Conservation (phyloP, 2,888 invertebrate species). For the Nemapogon koenigi region DNA sequence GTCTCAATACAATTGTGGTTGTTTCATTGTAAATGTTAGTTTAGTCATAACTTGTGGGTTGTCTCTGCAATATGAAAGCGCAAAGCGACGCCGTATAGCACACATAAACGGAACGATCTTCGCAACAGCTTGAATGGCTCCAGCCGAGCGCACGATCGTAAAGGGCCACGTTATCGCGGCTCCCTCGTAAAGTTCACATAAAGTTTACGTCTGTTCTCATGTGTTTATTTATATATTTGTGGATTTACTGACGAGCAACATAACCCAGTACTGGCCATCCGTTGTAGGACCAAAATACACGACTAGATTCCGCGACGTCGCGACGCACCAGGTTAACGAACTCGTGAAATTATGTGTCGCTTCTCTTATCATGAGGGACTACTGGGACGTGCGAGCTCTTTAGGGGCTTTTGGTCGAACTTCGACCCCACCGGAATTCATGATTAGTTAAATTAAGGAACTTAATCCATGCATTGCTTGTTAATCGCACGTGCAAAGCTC, state of each 20-base stretch:
- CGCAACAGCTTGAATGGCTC: too few relatives aligned
- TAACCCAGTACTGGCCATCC: background rate
- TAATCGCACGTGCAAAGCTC: too few relatives aligned
- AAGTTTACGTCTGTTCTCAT: conserved; percentile 32
- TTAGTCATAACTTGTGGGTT: too few relatives aligned
- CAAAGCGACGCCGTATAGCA: too few relatives aligned
- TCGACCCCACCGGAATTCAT: too few relatives aligned
- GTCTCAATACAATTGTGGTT: too few relatives aligned
- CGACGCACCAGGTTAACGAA: conserved; percentile 42
- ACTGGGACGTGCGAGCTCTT: too few relatives aligned
- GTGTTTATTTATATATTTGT: conserved; percentile 45
- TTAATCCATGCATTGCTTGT: too few relatives aligned
- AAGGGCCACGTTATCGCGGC: conserved; percentile 34
- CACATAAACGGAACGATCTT: too few relatives aligned
- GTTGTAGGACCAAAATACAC: conserved; percentile 40
- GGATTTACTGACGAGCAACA: conserved; percentile 44
- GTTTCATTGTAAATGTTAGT: too few relatives aligned
- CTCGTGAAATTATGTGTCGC: conserved; percentile 19
- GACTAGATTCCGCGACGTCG: conserved; percentile 60
- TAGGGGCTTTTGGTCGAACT: too few relatives aligned
- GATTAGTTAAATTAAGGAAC: too few relatives aligned
- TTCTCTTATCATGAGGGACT: background rate
- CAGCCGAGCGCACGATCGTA: conserved; percentile 28
- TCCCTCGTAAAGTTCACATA: conserved; percentile 38
- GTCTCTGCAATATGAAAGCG: background rate